Evolutionary conservation across 1,140 invertebrate species (phyloP).

Genomic region (Drosophila neocordata): DNA sequence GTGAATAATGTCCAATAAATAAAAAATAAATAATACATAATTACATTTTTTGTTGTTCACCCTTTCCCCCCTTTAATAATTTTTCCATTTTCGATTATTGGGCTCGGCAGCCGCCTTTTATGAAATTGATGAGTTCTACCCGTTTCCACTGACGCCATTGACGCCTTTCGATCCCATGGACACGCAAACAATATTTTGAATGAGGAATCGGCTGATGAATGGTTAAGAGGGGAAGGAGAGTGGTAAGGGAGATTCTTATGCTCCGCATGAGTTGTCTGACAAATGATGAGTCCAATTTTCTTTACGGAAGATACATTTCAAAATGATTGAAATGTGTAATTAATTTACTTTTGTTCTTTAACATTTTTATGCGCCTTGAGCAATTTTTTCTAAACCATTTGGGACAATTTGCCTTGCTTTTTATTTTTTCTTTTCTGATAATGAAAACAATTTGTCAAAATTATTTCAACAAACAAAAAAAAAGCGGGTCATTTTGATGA

Average conservation of each 20-base stretch:
- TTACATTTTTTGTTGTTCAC: conserved; percentile 65
- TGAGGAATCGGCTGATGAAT: not conserved
- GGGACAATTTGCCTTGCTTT: conserved; percentile 34
- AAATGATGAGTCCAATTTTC: conserved; percentile 64
- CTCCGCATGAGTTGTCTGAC: conserved; percentile 41
- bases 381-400: conserved; percentile 45
- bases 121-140: conserved; percentile 32
- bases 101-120: conserved; percentile 2
- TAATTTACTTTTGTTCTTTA: conserved; percentile 54
- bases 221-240: not conserved
- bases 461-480: conserved; percentile 17
- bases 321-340: conserved; percentile 72
- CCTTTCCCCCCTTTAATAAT: not conserved
- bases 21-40: conserved; percentile 77
- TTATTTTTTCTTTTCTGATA: conserved; percentile 20
- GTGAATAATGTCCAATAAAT: conserved; percentile 71
- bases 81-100: conserved; percentile 16
- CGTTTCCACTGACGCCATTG: conserved; percentile 39
- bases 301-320: conserved; percentile 49
- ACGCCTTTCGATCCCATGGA: conserved; percentile 41
- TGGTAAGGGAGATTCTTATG: not conserved
- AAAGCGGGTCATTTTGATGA: conserved; percentile 21
- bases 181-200: not conserved
- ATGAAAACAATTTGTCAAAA: conserved; percentile 52
- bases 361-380: conserved; percentile 2